Percentiles rank a stretch among this genome's conserved stretches.
Conservation (phyloP, 2,797 vertebrate genomes). For the Mormyrus proboscirostris region DNA sequence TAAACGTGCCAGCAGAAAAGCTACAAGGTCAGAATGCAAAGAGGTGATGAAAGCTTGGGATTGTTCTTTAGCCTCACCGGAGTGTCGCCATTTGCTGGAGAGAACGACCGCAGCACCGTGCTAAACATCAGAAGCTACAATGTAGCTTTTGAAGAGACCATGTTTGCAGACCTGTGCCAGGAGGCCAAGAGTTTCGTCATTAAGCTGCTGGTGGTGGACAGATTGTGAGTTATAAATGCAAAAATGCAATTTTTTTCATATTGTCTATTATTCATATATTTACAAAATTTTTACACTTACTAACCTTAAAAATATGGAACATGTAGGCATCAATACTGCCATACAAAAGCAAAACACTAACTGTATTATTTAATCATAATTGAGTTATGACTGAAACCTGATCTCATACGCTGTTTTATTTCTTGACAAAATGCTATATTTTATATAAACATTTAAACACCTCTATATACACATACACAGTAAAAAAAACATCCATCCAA, state of each 20-base stretch:
- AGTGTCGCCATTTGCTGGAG: constrained; percentile 91
- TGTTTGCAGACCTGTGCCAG: constrained; percentile 82
- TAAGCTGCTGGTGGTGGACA: constrained; percentile 87
- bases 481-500: background rate
- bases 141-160: constrained; percentile 89
- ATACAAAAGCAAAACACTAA: background rate
- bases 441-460: background rate
- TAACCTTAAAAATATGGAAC: background rate
- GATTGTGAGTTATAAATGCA: constrained; percentile 71
- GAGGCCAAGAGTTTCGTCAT: constrained; percentile 94
- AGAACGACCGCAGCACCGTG: constrained; percentile 84
- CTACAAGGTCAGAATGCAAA: background rate
- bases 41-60: background rate
- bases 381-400: background rate
- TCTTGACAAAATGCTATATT: background rate
- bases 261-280: background rate
- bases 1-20: background rate
- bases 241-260: background rate
- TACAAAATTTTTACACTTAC: background rate
- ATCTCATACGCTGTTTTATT: background rate
- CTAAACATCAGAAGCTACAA: constrained; percentile 95
- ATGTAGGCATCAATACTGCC: background rate
- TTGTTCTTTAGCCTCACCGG: constrained; percentile 74
- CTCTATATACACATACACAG: background rate
- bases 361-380: background rate